These are phyloP conservation scores for Meiosimyza platycephala DNA, from an alignment of 2,888 invertebrate species.

Conservation along the genomic window DNA sequence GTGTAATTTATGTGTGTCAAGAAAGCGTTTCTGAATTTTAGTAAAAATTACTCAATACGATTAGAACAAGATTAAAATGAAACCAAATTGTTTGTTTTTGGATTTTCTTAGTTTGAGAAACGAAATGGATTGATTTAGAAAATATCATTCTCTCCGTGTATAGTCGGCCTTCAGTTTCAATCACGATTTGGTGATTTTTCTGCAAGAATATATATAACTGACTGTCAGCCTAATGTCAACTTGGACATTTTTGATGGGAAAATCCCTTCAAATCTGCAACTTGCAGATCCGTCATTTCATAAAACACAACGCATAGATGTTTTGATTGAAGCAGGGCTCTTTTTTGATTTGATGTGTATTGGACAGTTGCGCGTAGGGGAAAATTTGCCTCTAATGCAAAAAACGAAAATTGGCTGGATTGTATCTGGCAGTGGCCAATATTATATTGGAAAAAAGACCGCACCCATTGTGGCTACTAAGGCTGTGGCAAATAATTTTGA, in stretches of 20 bases:
- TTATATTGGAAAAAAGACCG: not conserved
- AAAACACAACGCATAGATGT: slow-evolving; percentile 41
- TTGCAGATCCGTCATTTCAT: slow-evolving; percentile 40
- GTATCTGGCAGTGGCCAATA: slow-evolving; percentile 38
- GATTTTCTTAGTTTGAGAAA: too few relatives aligned
- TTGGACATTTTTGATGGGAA: slow-evolving; percentile 32
- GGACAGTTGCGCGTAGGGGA: slow-evolving; percentile 41
- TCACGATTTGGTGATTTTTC: slow-evolving; percentile 11
- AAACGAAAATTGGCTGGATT: slow-evolving; percentile 45
- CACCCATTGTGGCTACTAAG: not conserved
- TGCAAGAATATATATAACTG: slow-evolving; percentile 37
- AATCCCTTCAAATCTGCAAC: slow-evolving; percentile 43
- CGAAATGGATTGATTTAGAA: too few relatives aligned
- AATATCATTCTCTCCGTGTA: too few relatives aligned
- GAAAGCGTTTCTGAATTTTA: too few relatives aligned
- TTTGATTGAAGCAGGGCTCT: slow-evolving; percentile 44
- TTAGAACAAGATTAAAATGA: too few relatives aligned
- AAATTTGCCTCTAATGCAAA: slow-evolving; percentile 42
- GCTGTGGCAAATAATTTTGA: too few relatives aligned
- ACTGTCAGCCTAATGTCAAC: slow-evolving; percentile 39
- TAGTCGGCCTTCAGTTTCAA: slow-evolving; percentile 16
- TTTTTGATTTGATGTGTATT: slow-evolving; percentile 44
- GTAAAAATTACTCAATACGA: too few relatives aligned
- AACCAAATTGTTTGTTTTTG: too few relatives aligned
- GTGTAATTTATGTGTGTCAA: too few relatives aligned